Evolutionary conservation across 2,797 vertebrate species (phyloP).

Genomic region (Pachyuromys duprasi): DNA sequence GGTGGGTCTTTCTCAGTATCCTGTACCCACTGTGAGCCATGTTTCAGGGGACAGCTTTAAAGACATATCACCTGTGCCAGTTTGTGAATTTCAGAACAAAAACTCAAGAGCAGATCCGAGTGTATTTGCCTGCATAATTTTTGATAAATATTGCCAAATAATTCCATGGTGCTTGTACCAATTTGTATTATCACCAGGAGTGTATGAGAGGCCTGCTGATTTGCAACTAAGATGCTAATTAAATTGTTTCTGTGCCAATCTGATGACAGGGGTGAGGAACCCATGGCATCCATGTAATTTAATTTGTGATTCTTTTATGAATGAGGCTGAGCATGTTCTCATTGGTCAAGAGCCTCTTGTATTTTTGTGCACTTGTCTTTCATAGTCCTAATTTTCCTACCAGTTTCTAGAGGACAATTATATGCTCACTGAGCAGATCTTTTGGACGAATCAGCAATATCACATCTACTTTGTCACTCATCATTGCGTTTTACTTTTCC

Average conservation of each 20-base stretch:
- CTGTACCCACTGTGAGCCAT: not conserved
- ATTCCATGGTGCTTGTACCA: slow-evolving; percentile 2
- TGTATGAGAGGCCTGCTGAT: slow-evolving; percentile 40
- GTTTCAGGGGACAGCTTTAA: not conserved
- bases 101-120: not conserved
- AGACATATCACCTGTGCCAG: not conserved
- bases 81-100: not conserved
- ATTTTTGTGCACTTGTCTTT: not conserved
- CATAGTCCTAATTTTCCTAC: not conserved
- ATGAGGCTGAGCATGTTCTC: slow-evolving; percentile 9
- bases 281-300: slow-evolving; percentile 22
- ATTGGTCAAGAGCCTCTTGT: slow-evolving; percentile 34
- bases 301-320: slow-evolving; percentile 63
- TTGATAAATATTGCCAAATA: slow-evolving; percentile 51
- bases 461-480: not conserved
- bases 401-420: not conserved
- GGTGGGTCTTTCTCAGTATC: not conserved
- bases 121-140: slow-evolving; percentile 7
- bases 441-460: slow-evolving; percentile 10
- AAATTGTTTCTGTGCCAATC: slow-evolving; percentile 65
- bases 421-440: not conserved
- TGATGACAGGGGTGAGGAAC: not conserved
- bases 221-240: slow-evolving; percentile 66
- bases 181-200: slow-evolving; percentile 49
- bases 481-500: not conserved